These are phyloP conservation scores for Rhinoderma darwinii DNA, from an alignment of 2,113 vertebrate species.

Conservation along the genomic window DNA sequence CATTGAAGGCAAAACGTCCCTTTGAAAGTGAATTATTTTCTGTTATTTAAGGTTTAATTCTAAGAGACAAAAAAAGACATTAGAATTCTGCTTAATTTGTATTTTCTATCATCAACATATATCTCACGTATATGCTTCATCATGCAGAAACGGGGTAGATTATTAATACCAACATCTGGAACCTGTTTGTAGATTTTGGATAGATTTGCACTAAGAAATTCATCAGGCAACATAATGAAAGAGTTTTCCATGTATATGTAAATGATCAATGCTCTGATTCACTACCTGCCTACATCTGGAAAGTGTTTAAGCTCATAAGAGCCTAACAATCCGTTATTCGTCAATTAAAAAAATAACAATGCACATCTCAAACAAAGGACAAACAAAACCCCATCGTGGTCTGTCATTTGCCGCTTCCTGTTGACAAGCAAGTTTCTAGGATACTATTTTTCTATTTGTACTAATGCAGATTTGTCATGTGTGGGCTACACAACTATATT, in stretches of 20 bases:
- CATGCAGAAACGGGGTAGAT: slow-evolving; percentile 7
- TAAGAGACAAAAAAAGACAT: background rate
- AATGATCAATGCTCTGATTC: slow-evolving; percentile 44
- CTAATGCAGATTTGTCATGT: slow-evolving; percentile 13
- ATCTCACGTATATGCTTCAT: background rate
- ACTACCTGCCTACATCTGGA: slow-evolving; percentile 50
- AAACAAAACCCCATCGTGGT: slow-evolving; percentile 26
- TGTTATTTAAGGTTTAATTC: background rate
- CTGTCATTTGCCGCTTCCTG: slow-evolving; percentile 25
- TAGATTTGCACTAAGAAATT: slow-evolving; percentile 41
- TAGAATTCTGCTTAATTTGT: background rate
- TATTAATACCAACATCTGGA: slow-evolving; percentile 54
- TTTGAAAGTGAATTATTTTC: slow-evolving; percentile 12
- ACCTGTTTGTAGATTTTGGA: slow-evolving; percentile 33
- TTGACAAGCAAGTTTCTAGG: background rate
- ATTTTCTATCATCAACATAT: background rate
- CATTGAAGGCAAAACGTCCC: background rate
- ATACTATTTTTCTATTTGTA: slow-evolving; percentile 48
- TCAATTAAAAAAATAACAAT: slow-evolving; percentile 49
- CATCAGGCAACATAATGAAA: slow-evolving; percentile 48
- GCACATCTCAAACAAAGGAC: slow-evolving; percentile 32
- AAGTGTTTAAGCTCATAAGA: slow-evolving; percentile 2
- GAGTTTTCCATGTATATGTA: slow-evolving; percentile 43
- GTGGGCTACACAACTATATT: background rate
- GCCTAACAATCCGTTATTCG: slow-evolving; percentile 33